Evolutionary conservation across 2,113 vertebrate species (phyloP).

Genomic region (Dipodomys stephensi): DNA sequence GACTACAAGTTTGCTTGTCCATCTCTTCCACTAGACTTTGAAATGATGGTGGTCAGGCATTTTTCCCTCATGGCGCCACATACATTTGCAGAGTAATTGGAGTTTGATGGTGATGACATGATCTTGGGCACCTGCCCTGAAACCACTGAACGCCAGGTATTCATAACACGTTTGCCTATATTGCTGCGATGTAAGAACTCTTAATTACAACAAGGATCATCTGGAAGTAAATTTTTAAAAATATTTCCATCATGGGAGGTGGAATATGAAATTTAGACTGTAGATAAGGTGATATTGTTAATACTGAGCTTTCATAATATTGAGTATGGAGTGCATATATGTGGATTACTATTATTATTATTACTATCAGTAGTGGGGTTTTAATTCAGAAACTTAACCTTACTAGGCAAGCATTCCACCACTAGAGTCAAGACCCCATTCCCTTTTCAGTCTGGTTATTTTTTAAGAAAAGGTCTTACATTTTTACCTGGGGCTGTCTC

Average conservation of each 20-base stretch:
- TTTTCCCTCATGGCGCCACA: not conserved
- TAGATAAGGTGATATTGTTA: not conserved
- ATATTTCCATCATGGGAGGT: not conserved
- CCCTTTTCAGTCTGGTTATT: too few relatives aligned
- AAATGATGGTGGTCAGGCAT: not conserved
- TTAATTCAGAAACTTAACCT: too few relatives aligned
- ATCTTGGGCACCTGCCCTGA: not conserved
- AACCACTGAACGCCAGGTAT: not conserved
- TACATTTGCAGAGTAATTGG: not conserved
- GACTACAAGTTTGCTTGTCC: not conserved
- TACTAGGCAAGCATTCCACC: too few relatives aligned
- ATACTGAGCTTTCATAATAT: not conserved
- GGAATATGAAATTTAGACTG: not conserved
- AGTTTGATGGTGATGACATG: not conserved
- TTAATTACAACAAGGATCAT: conserved; percentile 9
- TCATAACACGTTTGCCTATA: not conserved
- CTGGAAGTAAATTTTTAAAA: conserved; percentile 41
- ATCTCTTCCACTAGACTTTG: not conserved
- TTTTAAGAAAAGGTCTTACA: too few relatives aligned
- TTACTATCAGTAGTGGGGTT: too few relatives aligned
- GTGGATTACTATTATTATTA: not conserved
- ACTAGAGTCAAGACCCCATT: too few relatives aligned
- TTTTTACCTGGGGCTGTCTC: too few relatives aligned
- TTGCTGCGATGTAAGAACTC: not conserved
- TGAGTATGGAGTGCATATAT: not conserved